Conservation (phyloP, 1,140 invertebrate genomes). For the Patella vulgata region DNA sequence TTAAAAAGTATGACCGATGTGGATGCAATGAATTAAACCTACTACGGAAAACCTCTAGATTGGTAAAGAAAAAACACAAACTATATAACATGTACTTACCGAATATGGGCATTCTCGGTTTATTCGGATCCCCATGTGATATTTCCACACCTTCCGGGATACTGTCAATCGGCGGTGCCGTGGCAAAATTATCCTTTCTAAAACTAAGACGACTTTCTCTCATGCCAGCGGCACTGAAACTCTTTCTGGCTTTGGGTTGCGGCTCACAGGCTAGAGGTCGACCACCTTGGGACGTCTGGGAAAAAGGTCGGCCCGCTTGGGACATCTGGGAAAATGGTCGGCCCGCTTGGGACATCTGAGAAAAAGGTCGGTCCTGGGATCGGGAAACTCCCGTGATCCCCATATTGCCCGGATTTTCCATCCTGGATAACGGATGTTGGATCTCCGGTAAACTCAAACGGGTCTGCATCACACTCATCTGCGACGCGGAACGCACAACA, state of each 20-base stretch:
- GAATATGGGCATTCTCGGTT: slow-evolving; percentile 61
- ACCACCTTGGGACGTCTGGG: slow-evolving; percentile 24
- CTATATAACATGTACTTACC: no score
- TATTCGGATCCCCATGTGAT: slow-evolving; percentile 54
- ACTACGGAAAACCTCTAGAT: no score
- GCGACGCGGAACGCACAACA: slow-evolving; percentile 38
- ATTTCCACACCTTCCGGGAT: slow-evolving; percentile 64
- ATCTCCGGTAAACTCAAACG: slow-evolving; percentile 50
- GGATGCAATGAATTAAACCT: no score
- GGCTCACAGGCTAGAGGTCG: slow-evolving; percentile 55
- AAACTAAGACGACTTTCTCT: slow-evolving; percentile 34
- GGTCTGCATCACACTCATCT: slow-evolving; percentile 26
- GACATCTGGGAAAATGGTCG: no score
- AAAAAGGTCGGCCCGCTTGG: no score
- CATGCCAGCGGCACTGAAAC: slow-evolving; percentile 34
- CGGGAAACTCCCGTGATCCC: slow-evolving; percentile 58
- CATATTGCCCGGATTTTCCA: slow-evolving; percentile 55
- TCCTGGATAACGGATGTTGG: slow-evolving; percentile 54
- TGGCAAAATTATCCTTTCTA: slow-evolving; percentile 8
- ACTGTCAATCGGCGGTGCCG: slow-evolving; percentile 37
- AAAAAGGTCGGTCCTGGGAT: slow-evolving; percentile 42
- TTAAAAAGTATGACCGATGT: no score
- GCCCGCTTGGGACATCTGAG: slow-evolving; percentile 25
- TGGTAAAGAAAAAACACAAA: no score
- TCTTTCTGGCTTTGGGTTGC: slow-evolving; percentile 39